Evolutionary conservation across 2,888 invertebrate genomes (phyloP).

Genomic region (Boloria selene): DNA sequence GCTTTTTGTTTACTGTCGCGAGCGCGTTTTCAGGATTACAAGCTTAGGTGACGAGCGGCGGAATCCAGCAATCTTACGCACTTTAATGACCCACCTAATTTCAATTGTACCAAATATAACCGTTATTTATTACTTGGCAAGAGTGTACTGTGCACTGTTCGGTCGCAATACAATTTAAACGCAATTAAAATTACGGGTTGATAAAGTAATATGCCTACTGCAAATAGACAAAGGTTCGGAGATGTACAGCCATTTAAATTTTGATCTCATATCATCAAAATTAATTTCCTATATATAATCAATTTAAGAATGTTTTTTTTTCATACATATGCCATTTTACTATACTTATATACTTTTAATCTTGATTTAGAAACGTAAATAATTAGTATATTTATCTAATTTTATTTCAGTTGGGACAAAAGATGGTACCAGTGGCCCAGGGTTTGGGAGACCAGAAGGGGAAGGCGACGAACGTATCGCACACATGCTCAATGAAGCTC

Average conservation of each 20-base stretch:
- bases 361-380: background rate
- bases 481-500: slow-evolving; percentile 96
- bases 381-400: background rate
- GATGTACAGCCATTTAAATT: background rate
- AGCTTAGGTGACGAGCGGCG: slow-evolving; percentile 76
- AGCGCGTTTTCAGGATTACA: slow-evolving; percentile 64
- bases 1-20: background rate
- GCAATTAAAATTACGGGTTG: slow-evolving; percentile 71
- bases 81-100: slow-evolving; percentile 79
- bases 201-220: slow-evolving; percentile 48
- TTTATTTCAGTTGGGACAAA: slow-evolving; percentile 84
- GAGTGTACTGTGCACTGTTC: slow-evolving; percentile 50
- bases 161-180: slow-evolving; percentile 67
- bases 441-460: slow-evolving; percentile 88
- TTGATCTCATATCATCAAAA: too few relatives aligned
- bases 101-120: slow-evolving; percentile 81
- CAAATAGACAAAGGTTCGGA: slow-evolving; percentile 36
- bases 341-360: too few relatives aligned
- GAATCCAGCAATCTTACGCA: slow-evolving; percentile 62
- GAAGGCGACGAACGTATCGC: slow-evolving; percentile 95
- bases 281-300: too few relatives aligned
- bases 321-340: too few relatives aligned
- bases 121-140: slow-evolving; percentile 79
- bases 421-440: slow-evolving; percentile 89
- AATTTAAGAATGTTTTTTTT: too few relatives aligned